Conservation (phyloP, 2,888 invertebrate genomes). For the Latrodectus hesperus region DNA sequence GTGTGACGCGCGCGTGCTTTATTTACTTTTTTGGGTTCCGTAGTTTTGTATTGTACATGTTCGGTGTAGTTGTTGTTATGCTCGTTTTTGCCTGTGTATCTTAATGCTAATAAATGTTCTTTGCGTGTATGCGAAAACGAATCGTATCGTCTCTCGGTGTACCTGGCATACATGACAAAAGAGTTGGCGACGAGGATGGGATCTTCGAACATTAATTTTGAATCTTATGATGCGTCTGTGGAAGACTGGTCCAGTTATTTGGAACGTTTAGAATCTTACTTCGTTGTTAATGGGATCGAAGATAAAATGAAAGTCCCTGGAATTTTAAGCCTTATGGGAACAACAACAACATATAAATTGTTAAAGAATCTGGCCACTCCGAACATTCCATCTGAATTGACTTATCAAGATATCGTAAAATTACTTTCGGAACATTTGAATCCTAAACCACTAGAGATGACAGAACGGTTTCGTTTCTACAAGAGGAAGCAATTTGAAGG, state of each 20-base stretch:
- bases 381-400: conserved; percentile 50
- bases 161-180: conserved; percentile 50
- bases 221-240: conserved; percentile 21
- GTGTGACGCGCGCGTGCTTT: no score
- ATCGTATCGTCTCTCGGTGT: conserved; percentile 53
- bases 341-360: conserved; percentile 47
- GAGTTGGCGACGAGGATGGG: conserved; percentile 21
- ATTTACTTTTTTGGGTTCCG: no score
- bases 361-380: conserved; percentile 55
- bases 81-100: no score
- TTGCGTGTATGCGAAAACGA: no score
- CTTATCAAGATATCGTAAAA: conserved; percentile 56
- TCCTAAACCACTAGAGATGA: conserved; percentile 55
- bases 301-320: conserved; percentile 7
- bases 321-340: not conserved
- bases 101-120: no score
- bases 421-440: conserved; percentile 54
- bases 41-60: no score
- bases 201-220: conserved; percentile 15
- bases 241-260: conserved; percentile 15
- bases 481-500: conserved; percentile 56
- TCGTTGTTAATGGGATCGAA: conserved; percentile 19
- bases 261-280: conserved; percentile 18
- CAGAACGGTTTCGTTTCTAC: conserved; percentile 57
- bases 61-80: no score